These are phyloP conservation scores for Folsomia manolachei DNA, from an alignment of 2,888 invertebrate species.

Conservation along the genomic window DNA sequence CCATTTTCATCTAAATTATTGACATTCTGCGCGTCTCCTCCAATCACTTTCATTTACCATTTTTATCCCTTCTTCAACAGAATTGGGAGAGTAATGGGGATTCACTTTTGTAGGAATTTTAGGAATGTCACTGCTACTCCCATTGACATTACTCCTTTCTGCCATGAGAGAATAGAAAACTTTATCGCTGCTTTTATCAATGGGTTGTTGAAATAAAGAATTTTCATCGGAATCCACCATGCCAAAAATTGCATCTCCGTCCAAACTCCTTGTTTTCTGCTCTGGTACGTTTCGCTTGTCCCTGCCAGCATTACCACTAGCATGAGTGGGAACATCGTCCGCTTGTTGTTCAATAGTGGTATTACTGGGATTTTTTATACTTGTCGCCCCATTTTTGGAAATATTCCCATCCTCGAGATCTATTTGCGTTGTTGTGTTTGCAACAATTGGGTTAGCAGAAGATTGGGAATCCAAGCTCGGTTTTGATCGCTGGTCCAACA, in stretches of 20 bases:
- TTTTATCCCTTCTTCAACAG: not conserved
- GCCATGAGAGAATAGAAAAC: not conserved
- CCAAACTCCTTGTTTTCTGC: too few relatives aligned
- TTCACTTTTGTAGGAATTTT: not conserved
- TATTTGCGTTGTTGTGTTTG: not conserved
- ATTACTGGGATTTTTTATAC: constrained; percentile 25
- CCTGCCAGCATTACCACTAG: too few relatives aligned
- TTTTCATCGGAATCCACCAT: constrained; percentile 8
- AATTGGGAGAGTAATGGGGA: not conserved
- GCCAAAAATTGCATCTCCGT: not conserved
- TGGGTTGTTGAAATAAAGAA: not conserved
- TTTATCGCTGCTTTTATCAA: not conserved
- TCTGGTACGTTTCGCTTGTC: not conserved
- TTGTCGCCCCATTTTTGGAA: not conserved
- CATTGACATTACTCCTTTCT: too few relatives aligned
- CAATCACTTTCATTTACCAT: too few relatives aligned
- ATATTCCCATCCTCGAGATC: not conserved
- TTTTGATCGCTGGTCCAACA: constrained; percentile 19
- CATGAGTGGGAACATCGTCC: too few relatives aligned
- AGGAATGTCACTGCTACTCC: not conserved
- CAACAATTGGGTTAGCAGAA: not conserved
- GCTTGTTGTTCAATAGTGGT: too few relatives aligned
- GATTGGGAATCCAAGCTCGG: constrained; percentile 8
- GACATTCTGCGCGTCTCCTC: not conserved
- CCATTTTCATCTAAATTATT: not conserved